Conservation (phyloP, 2,797 vertebrate genomes). For the Hippoglossus hippoglossus region DNA sequence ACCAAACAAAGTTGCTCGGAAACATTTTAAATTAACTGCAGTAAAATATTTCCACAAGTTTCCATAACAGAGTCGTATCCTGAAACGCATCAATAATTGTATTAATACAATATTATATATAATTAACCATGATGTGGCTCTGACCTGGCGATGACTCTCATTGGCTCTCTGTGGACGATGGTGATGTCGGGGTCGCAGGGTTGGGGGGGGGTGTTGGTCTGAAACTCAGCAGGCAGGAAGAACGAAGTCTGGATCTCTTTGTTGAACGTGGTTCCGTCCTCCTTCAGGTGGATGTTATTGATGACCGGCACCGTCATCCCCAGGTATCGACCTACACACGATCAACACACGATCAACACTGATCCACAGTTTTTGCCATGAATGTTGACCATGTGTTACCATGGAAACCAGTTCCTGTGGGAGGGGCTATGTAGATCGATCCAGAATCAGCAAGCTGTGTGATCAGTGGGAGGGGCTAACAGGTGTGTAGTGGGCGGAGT, state of each 20-base stretch:
- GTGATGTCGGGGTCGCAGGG: constrained; percentile 82
- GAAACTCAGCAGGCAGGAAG: constrained; percentile 84
- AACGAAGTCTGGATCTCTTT: constrained; percentile 83
- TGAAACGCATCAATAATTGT: too few relatives aligned
- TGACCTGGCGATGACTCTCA: constrained; percentile 86
- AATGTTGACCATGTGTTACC: too few relatives aligned
- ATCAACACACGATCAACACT: background rate
- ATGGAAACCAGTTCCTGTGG: background rate
- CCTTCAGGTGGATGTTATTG: constrained; percentile 79
- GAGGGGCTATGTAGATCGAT: too few relatives aligned
- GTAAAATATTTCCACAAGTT: too few relatives aligned
- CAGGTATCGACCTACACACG: constrained; percentile 79
- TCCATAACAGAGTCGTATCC: too few relatives aligned
- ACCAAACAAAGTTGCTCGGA: too few relatives aligned
- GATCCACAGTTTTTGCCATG: too few relatives aligned
- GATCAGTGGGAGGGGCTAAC: background rate
- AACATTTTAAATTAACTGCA: too few relatives aligned
- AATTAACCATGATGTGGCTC: background rate
- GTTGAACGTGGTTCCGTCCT: constrained; percentile 76
- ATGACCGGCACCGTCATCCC: constrained; percentile 89
- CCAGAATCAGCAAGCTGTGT: too few relatives aligned
- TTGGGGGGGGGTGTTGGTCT: constrained; percentile 79
- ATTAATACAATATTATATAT: too few relatives aligned
- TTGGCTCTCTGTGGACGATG: constrained; percentile 77
- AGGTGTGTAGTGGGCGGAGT: background rate